Evolutionary conservation across 2,797 vertebrate species (phyloP).

Genomic region (Prionace glauca): DNA sequence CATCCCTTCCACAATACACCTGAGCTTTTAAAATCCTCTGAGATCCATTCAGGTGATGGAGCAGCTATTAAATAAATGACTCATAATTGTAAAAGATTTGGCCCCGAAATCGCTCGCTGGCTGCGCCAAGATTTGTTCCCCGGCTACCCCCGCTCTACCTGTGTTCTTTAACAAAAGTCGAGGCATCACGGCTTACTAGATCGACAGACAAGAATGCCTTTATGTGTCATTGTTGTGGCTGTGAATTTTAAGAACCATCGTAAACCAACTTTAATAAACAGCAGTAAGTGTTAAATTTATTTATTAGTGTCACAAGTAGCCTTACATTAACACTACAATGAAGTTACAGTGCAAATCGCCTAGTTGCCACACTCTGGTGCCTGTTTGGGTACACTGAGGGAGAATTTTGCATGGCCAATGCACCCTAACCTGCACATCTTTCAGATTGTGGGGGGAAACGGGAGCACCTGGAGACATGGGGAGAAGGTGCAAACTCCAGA

Average conservation of each 20-base stretch:
- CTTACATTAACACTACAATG: too few species aligned
- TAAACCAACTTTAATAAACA: neutral
- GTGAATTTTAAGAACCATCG: neutral
- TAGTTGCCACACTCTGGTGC: too few species aligned
- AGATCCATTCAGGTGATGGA: neutral
- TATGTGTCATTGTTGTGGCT: too few species aligned
- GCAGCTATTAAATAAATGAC: neutral
- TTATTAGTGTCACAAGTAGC: too few species aligned
- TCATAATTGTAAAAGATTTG: conserved; percentile 19
- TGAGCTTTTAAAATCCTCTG: neutral
- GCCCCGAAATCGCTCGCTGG: neutral
- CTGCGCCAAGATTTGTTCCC: neutral
- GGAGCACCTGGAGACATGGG: too few species aligned
- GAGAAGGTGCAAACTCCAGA: too few species aligned
- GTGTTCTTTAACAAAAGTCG: neutral
- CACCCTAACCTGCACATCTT: too few species aligned
- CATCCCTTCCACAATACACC: neutral
- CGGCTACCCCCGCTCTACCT: neutral
- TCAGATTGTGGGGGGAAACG: too few species aligned
- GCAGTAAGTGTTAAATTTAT: too few species aligned
- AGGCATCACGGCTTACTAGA: neutral
- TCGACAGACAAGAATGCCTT: neutral
- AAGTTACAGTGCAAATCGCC: too few species aligned
- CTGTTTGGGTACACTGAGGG: too few species aligned
- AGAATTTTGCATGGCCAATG: too few species aligned